Conservation (phyloP, 2,888 invertebrate genomes). For the Nezara viridula region DNA sequence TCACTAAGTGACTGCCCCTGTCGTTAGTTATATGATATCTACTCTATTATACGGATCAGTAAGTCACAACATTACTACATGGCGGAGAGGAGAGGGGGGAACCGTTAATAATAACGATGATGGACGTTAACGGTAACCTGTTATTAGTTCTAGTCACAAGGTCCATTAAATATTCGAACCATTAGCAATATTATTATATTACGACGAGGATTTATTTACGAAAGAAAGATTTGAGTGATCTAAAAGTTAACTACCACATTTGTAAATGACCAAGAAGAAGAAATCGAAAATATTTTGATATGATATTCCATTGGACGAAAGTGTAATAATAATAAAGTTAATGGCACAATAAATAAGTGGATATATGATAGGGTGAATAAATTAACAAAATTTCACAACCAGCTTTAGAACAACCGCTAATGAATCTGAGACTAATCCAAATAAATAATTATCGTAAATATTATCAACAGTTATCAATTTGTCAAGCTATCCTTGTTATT, state of each 20-base stretch:
- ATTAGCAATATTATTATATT: not conserved
- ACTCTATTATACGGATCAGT: slow-evolving; percentile 24
- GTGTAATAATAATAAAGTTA: too few species aligned
- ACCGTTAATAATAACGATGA: not conserved
- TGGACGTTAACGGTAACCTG: not conserved
- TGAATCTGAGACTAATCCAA: too few species aligned
- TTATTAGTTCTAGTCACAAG: not conserved
- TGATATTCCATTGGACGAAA: too few species aligned
- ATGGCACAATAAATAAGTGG: too few species aligned
- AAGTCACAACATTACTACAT: slow-evolving; percentile 25
- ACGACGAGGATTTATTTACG: not conserved
- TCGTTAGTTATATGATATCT: not conserved
- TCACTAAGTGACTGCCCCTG: not conserved
- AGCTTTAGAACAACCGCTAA: too few species aligned
- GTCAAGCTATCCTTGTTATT: too few species aligned
- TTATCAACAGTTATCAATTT: too few species aligned
- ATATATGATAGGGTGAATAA: too few species aligned
- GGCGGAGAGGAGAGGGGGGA: not conserved
- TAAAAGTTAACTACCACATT: not conserved
- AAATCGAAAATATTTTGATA: too few species aligned
- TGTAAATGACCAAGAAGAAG: too few species aligned
- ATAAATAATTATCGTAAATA: too few species aligned
- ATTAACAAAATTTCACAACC: too few species aligned
- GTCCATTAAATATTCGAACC: not conserved
- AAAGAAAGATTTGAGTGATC: not conserved